phyloP scores from a whole-genome alignment of 2,888 invertebrate genomes.

The Leptopilina syphax region DNA sequence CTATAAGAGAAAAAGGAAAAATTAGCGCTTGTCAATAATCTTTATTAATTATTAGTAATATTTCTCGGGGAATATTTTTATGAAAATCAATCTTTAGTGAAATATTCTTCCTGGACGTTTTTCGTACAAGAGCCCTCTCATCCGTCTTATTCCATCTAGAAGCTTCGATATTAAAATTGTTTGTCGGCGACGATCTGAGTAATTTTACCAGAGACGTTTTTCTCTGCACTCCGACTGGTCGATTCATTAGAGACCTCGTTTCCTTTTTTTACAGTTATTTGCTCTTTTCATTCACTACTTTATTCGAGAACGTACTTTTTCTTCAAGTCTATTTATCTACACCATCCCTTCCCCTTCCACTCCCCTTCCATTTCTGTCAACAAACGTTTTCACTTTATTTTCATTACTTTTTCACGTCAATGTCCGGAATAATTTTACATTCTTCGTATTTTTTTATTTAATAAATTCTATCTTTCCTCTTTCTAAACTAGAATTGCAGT shows the following conservation, averaged over 20 bases:
- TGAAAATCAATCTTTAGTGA: neutral
- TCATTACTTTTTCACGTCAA: too few species aligned
- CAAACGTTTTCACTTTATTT: neutral
- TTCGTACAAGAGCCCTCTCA: neutral
- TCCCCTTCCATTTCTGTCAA: neutral
- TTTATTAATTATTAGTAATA: too few species aligned
- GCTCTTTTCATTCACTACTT: constrained; percentile 13
- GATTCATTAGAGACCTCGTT: constrained; percentile 32
- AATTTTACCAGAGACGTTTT: constrained; percentile 21
- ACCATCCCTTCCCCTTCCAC: too few species aligned
- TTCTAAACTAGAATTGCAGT: too few species aligned
- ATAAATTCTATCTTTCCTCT: too few species aligned
- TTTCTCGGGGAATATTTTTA: neutral
- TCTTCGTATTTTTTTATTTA: too few species aligned
- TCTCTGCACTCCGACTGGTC: constrained; percentile 13
- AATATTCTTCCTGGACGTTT: neutral
- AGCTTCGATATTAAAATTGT: constrained; percentile 28
- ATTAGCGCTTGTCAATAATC: too few species aligned
- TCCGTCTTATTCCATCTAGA: neutral
- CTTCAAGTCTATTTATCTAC: constrained; percentile 12
- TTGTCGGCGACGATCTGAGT: constrained; percentile 18
- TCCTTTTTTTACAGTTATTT: constrained; percentile 14
- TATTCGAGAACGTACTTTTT: constrained; percentile 16
- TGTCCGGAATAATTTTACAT: too few species aligned
- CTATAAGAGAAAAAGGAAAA: too few species aligned